These are phyloP conservation scores for Drosophila setosimentum DNA, from an alignment of 2,888 invertebrate species.

Conservation along the genomic window DNA sequence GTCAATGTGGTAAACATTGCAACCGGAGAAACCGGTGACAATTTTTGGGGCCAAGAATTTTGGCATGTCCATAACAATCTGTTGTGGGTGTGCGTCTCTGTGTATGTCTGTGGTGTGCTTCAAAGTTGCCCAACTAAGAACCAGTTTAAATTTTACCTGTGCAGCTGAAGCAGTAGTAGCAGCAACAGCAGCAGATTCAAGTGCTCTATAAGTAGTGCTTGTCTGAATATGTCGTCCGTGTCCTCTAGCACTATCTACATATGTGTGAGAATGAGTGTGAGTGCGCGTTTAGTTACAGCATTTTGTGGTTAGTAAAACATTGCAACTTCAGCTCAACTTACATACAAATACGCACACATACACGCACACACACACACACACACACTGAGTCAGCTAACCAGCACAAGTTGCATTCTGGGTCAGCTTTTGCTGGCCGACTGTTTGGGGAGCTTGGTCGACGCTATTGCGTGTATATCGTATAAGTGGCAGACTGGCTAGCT, in stretches of 20 bases:
- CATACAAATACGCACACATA: conserved; percentile 38
- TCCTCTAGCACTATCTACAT: conserved; percentile 50
- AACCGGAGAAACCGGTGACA: conserved; percentile 65
- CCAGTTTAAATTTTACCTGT: conserved; percentile 58
- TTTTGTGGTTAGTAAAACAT: conserved; percentile 80
- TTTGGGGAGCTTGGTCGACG: conserved; percentile 46
- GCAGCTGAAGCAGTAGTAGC: conserved; percentile 5
- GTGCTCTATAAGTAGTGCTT: conserved; percentile 69
- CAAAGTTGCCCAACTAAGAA: conserved; percentile 55
- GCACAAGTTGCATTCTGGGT: conserved; percentile 79
- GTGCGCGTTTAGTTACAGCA: conserved; percentile 78
- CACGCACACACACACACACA: conserved; percentile 22
- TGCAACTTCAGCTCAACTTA: conserved; percentile 53
- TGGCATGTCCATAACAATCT: conserved; percentile 71
- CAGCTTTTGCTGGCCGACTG: conserved; percentile 59
- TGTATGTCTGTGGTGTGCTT: conserved; percentile 7
- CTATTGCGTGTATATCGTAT: conserved; percentile 39
- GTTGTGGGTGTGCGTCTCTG: conserved; percentile 44
- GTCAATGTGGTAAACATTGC: conserved; percentile 74
- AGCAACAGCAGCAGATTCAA: conserved; percentile 56
- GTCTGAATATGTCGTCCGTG: conserved; percentile 26
- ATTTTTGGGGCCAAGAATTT: conserved; percentile 76
- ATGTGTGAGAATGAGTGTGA: conserved; percentile 33
- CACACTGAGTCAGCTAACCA: conserved; percentile 59
- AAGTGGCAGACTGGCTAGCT: conserved; percentile 51